phyloP scores from a whole-genome alignment of 2,888 invertebrate species.

The Epinotia brunnichana region DNA sequence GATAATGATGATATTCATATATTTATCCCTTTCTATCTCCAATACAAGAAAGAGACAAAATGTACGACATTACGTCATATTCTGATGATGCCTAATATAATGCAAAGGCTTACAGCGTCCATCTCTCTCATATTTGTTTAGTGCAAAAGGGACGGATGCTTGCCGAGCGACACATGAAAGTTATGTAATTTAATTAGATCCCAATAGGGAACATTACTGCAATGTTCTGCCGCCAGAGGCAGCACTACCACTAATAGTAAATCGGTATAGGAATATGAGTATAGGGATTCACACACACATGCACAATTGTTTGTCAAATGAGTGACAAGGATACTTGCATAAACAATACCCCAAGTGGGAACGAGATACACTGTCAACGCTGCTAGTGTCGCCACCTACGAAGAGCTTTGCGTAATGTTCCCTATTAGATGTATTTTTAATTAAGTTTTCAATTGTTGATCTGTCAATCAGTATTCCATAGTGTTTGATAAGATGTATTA shows the following conservation, averaged over 20 bases:
- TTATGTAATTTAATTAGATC: neutral
- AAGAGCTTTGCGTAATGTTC: no score
- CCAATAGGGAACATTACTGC: no score
- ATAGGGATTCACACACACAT: no score
- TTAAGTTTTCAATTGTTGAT: conserved; percentile 33
- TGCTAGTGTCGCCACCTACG: no score
- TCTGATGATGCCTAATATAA: conserved; percentile 1
- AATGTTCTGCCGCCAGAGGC: no score
- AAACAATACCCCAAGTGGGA: no score
- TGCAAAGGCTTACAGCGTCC: neutral
- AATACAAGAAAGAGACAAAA: conserved; percentile 29
- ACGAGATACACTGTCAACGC: no score
- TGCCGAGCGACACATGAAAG: neutral
- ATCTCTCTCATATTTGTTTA: neutral
- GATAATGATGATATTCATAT: conserved; percentile 13
- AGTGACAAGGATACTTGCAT: no score
- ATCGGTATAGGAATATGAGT: no score
- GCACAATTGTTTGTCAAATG: no score
- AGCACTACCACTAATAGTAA: no score
- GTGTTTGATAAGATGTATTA: conserved; percentile 39
- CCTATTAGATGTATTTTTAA: conserved; percentile 20
- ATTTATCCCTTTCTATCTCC: conserved; percentile 29
- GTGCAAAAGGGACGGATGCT: conserved; percentile 7
- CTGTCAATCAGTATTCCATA: conserved; percentile 43
- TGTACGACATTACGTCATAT: neutral